Evolutionary conservation across 2,888 invertebrate genomes (phyloP).

Genomic region (Tetramorium bicarinatum): DNA sequence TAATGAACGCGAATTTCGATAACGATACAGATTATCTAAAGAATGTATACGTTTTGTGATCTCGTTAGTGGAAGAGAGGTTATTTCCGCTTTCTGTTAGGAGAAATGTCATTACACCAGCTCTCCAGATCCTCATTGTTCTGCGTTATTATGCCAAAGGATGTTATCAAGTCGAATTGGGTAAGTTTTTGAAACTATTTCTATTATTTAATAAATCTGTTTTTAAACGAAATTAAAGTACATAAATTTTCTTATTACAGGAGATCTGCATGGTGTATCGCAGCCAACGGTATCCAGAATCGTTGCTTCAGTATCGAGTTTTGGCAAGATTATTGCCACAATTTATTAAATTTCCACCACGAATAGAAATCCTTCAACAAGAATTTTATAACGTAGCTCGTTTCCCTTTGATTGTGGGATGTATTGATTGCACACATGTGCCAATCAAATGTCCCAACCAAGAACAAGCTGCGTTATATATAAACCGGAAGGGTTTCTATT

Average conservation of each 20-base stretch:
- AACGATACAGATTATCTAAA: too few species aligned
- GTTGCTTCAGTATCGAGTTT: neutral
- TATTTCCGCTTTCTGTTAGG: too few species aligned
- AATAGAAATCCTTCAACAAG: neutral
- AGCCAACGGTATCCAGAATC: neutral
- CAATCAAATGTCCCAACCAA: neutral
- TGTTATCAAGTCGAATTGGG: neutral
- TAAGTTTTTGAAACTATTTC: neutral
- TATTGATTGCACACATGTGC: neutral
- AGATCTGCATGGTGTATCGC: neutral
- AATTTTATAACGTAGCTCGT: neutral
- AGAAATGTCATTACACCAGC: too few species aligned
- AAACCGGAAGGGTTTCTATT: neutral
- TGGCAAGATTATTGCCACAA: neutral
- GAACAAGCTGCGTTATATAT: slow-evolving; percentile 1
- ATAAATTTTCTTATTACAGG: neutral
- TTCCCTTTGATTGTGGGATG: neutral
- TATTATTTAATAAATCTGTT: too few species aligned
- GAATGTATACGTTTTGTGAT: too few species aligned
- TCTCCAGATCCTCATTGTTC: too few species aligned
- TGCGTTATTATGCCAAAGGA: too few species aligned
- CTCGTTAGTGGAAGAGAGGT: too few species aligned
- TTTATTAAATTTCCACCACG: neutral
- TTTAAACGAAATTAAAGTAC: too few species aligned
- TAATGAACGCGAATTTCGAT: too few species aligned